Percentiles rank a stretch among this genome's conserved stretches.
These are phyloP conservation scores for Wiebesia pumilae DNA, from an alignment of 1,140 invertebrate genomes.

Conservation along the genomic window DNA sequence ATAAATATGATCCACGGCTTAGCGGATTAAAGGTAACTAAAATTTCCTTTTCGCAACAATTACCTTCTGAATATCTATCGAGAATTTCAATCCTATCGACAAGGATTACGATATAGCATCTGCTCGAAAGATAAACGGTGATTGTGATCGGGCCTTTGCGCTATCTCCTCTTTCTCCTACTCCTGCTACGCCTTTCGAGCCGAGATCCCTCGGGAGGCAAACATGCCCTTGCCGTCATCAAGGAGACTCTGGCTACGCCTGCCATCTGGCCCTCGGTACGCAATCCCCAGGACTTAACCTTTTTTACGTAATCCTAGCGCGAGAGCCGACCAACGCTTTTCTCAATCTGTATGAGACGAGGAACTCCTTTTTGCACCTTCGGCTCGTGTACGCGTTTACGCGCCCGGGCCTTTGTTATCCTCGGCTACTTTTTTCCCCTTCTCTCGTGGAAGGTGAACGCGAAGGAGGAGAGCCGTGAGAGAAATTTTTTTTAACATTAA, in stretches of 20 bases:
- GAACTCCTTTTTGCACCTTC: conserved; percentile 7
- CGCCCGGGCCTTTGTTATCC: not conserved
- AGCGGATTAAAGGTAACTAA: no score
- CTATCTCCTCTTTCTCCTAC: not conserved
- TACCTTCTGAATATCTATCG: no score
- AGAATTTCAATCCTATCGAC: not conserved
- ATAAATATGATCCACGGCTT: no score
- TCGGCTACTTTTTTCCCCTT: not conserved
- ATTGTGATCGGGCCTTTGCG: not conserved
- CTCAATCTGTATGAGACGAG: not conserved
- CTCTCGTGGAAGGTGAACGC: not conserved
- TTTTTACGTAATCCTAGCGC: conserved; percentile 41
- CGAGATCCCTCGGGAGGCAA: conserved; percentile 35
- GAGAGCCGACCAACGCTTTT: not conserved
- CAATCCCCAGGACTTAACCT: conserved; percentile 37
- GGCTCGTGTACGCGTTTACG: not conserved
- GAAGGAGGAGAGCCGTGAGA: conserved; percentile 12
- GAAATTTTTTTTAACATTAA: conserved; percentile 2
- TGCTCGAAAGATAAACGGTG: not conserved
- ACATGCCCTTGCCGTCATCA: not conserved
- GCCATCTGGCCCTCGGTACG: conserved; percentile 36
- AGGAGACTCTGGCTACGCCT: not conserved
- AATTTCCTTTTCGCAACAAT: no score
- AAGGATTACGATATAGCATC: not conserved
- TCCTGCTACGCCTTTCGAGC: conserved; percentile 43